Evolutionary conservation across 2,888 invertebrate genomes (phyloP), one percentile per base, ranked within the genome.

Genomic region (Drosophila hamatofila): DNA sequence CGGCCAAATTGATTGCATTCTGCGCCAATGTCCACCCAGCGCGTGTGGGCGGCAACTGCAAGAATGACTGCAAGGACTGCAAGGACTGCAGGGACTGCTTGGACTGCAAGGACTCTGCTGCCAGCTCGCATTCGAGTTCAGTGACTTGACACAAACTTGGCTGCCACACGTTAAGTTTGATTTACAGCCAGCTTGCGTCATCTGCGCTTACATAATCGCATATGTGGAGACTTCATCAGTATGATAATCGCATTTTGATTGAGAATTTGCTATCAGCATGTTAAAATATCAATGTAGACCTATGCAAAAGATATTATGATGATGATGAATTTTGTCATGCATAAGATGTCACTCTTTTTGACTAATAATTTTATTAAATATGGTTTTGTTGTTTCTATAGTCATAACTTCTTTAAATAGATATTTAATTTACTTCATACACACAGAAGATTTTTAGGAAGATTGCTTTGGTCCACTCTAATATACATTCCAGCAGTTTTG

Each of bases 1-100:
- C 5, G 44, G 48, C 58, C 52, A 66, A 89, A 86, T 86, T 88
- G 88, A 86, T 89, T 66, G 81, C 86, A 69, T 62, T 70, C 61
- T 55, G 62, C 56, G 46, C 56, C 56, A 61, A 69, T 72, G 66
- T 78, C 69, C 75, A 74, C 57, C 61, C 37, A 54, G 64, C 52
- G 62, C 48, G 51, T 59, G 68, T 66, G 62, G 56, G 80, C 52
- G 71, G 52, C 21, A 16, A 16, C 25, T 51, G 11, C 18, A 30
- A 37, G 37, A 51, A 33, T 8, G 51, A 16, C 33, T 33, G 35
- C 35, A 35, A 23, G 35, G 51, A 51, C 21, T 16, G 37, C 37
- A 16, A 6, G 35, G 33, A 49, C 18, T 48, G 48, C 18, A 30
- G 12, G 30, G 30, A 49, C 18, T 30, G 11, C 9, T 5, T 3